Base-by-base conservation (phyloP, 1,140 invertebrate genomes). In the Drosophila albomicans region DNA sequence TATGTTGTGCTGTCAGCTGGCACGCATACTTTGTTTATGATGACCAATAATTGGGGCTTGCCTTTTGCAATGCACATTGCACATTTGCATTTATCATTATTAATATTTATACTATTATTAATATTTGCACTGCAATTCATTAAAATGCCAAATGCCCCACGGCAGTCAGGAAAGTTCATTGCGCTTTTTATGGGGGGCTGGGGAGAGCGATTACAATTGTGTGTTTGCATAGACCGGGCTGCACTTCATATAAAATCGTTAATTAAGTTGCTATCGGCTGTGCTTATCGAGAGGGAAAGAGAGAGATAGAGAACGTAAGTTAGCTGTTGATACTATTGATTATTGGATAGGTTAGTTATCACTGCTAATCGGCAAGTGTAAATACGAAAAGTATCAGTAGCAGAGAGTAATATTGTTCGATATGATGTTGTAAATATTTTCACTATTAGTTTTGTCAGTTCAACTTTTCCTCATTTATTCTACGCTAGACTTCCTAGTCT, bases 41-140 rank as follows among this genome's bases (percentile, higher is more conserved):
- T 65, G 52, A 65, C 16, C 49, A 72, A 72, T 58, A 64, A 65
- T 41, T 57, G 54, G 13, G 4, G 59, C 10, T 63, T 54, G 20
- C 7, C n/a, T 41, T 64, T 63, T 51, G 20, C 20, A 64, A 56
- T 11, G 49, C 35, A 52, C 51, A 0, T 0, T 74, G 64, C 66
- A 56, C 49, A 52, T 54, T 62, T 38, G 28, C 20, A 10, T 51
- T 59, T 75, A 65, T 65, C 66, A 32, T 43, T 61, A 43, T 64
- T 59, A 32, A 62, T 51, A 41, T 56, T 56, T 43, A 62, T 63
- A 57, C 52, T 57, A 51, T 61, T 76, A 66, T 66, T 76, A 62
- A 72, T 76, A 66, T 76, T 76, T 76, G 49, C 74, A 61, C 54
- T 76, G 74, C 74, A 76, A 76, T 76, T 76, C 69, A 76, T 70